Evolutionary conservation across 2,888 invertebrate species (phyloP).

Genomic region (Drosophila macrothrix): DNA sequence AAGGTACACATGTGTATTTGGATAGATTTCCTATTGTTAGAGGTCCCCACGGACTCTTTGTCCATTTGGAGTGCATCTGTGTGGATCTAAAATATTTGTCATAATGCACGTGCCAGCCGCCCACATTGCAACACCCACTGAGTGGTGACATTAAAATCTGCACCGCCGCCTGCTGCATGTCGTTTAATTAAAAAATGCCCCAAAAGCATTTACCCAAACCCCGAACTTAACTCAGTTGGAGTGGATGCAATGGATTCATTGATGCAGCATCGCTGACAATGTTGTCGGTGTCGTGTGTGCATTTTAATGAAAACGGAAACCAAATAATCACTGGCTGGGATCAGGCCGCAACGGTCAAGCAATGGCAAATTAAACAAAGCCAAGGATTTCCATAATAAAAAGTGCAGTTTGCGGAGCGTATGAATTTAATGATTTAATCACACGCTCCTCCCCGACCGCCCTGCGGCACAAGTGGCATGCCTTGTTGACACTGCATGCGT

Average conservation of each 20-base stretch:
- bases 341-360: conserved; percentile 68
- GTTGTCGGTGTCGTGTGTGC: conserved; percentile 49
- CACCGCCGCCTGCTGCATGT: conserved; percentile 57
- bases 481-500: conserved; percentile 82
- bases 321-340: conserved; percentile 72
- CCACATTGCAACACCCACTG: conserved; percentile 66
- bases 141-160: conserved; percentile 69
- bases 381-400: conserved; percentile 64
- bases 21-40: background rate
- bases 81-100: conserved; percentile 76
- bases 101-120: conserved; percentile 71
- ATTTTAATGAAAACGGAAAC: conserved; percentile 79
- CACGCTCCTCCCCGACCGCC: conserved; percentile 31
- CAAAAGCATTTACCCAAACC: conserved; percentile 78
- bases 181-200: conserved; percentile 81
- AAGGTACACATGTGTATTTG: background rate
- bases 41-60: conserved; percentile 39
- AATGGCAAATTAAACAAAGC: conserved; percentile 63
- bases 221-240: background rate
- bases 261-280: conserved; percentile 49
- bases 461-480: conserved; percentile 55
- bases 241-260: conserved; percentile 52
- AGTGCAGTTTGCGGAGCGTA: conserved; percentile 82
- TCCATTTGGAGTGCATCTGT: conserved; percentile 39
- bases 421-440: conserved; percentile 85